Percentiles rank a stretch among this genome's conserved stretches.
phyloP scores from a whole-genome alignment of 2,113 vertebrate species.

The Gadus chalcogrammus region DNA sequence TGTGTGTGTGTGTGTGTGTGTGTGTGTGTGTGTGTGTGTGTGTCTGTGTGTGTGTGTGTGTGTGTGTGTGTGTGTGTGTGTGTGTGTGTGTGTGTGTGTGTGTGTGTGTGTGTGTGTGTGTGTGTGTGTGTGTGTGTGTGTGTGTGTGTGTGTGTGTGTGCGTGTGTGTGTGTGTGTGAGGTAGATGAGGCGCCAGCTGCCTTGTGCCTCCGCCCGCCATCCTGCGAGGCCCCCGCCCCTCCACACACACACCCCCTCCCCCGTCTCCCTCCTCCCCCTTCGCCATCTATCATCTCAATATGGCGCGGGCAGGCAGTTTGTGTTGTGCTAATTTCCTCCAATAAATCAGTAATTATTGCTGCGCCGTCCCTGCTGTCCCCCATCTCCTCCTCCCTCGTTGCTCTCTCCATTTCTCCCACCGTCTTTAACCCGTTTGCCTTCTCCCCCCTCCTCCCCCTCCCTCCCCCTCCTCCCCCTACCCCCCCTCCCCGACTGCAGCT shows the following conservation, averaged over 20 bases:
- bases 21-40: no score
- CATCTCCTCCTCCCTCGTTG: conserved; percentile 6
- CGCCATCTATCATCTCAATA: conserved; percentile 99
- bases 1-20: conserved; percentile 5
- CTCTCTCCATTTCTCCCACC: not conserved
- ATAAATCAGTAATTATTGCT: conserved; percentile 99
- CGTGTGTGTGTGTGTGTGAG: conserved; percentile 34
- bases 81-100: conserved; percentile 30
- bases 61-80: conserved; percentile 26
- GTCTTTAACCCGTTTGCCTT: not conserved
- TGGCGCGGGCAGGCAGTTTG: conserved; percentile 99
- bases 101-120: conserved; percentile 16
- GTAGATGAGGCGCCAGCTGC: conserved; percentile 97
- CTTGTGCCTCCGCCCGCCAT: conserved; percentile 84
- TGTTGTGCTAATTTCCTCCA: conserved; percentile 99
- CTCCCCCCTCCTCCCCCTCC: not conserved
- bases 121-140: no score
- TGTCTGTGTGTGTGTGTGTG: conserved; percentile 20
- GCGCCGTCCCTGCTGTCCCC: conserved; percentile 87
- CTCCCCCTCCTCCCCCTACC: not conserved
- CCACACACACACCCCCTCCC: conserved; percentile 3
- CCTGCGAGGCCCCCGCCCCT: conserved; percentile 80
- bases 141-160: conserved; percentile 15
- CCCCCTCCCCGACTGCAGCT: conserved; percentile 84
- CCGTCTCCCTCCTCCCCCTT: conserved; percentile 52